These are phyloP conservation scores for Anguilla marmorata DNA, from an alignment of 2,797 vertebrate species.

Conservation along the genomic window DNA sequence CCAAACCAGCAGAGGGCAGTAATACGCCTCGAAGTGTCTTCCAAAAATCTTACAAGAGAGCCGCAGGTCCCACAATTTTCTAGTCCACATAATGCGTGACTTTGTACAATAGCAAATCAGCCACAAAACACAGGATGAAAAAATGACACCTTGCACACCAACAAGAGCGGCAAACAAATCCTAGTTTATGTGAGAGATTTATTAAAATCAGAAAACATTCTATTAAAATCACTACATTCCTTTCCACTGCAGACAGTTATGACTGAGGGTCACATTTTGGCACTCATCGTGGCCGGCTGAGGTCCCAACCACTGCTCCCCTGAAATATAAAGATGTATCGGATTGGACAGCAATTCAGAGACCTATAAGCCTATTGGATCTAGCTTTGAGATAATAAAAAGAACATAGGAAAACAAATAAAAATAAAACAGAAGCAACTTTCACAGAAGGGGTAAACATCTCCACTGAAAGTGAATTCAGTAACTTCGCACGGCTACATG, in stretches of 20 bases:
- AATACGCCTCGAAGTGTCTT: too few species aligned
- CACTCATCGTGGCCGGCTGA: slow-evolving; percentile 59
- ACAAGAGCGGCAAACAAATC: neutral
- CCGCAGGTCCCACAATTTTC: too few species aligned
- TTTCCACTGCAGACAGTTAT: neutral
- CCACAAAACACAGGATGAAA: too few species aligned
- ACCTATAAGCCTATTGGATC: neutral
- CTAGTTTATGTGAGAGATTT: slow-evolving; percentile 17
- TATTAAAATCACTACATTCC: neutral
- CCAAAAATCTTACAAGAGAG: too few species aligned
- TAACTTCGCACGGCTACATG: neutral
- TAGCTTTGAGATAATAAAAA: neutral
- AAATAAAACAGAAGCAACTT: neutral
- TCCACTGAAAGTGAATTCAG: neutral
- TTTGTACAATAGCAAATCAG: too few species aligned
- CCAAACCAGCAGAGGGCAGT: too few species aligned
- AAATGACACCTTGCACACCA: too few species aligned
- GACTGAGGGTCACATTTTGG: slow-evolving; percentile 59
- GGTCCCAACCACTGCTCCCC: slow-evolving; percentile 93
- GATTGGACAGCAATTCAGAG: neutral
- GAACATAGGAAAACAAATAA: neutral
- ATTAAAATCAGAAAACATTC: neutral
- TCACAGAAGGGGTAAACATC: neutral
- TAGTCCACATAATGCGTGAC: too few species aligned
- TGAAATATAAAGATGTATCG: slow-evolving; percentile 59